These are phyloP conservation scores for Anguilla megastoma DNA, from an alignment of 2,797 vertebrate species.

Conservation along the genomic window DNA sequence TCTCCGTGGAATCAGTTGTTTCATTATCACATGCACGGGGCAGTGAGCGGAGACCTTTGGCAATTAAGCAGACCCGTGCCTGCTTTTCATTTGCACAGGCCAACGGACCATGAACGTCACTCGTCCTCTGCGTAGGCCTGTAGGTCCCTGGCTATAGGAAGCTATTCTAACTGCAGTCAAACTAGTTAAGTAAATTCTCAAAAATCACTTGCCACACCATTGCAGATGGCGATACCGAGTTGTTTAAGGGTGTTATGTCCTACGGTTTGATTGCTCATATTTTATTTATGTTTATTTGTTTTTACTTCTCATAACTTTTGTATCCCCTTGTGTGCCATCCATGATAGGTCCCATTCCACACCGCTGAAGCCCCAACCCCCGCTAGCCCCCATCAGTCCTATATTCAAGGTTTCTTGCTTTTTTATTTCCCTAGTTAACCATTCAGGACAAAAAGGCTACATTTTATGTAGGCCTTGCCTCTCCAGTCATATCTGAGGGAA, in stretches of 20 bases:
- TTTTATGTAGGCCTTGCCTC: slow-evolving; percentile 58
- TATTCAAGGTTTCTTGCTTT: slow-evolving; percentile 15
- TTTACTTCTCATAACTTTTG: slow-evolving; percentile 1
- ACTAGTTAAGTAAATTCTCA: not conserved
- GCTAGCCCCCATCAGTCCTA: not conserved
- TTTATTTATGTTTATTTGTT: not conserved
- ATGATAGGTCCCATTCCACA: not conserved
- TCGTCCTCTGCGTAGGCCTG: not conserved
- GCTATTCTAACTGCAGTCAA: not conserved
- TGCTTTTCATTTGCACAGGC: slow-evolving; percentile 23
- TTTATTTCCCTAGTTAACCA: slow-evolving; percentile 28
- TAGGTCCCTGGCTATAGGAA: not conserved
- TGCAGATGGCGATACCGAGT: not conserved
- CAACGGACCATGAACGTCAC: not conserved
- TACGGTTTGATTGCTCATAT: not conserved
- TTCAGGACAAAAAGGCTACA: slow-evolving; percentile 41
- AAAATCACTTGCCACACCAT: not conserved
- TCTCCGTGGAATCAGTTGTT: slow-evolving; percentile 26
- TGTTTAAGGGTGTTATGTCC: not conserved
- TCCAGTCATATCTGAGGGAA: slow-evolving; percentile 65
- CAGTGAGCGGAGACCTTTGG: slow-evolving; percentile 13
- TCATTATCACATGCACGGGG: slow-evolving; percentile 44
- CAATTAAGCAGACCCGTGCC: not conserved
- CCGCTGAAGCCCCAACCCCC: not conserved
- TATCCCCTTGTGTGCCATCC: not conserved